Evolutionary conservation across 2,888 invertebrate genomes (phyloP), one percentile per base, ranked within the genome.

Genomic region (Euspilapteryx auroguttella): DNA sequence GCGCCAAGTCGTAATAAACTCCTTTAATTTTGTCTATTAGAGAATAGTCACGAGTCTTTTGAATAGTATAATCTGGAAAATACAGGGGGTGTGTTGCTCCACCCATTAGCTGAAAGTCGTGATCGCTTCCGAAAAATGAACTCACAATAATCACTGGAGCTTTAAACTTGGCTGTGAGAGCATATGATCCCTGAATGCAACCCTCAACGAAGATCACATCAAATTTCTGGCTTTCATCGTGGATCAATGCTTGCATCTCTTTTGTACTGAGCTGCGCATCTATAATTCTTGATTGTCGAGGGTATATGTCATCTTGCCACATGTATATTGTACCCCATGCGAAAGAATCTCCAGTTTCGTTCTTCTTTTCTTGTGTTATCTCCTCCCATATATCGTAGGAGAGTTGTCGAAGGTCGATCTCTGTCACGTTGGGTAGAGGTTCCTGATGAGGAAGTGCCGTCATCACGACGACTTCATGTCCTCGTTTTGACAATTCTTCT

Each of bases 361-460:
- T n/a, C 14, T 14, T 12, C n/a, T n/a, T 25, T 25, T 14, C 9
- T 14, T 9, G 14, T n/a, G n/a, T 10, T 14, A 14, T 25, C 15
- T 13, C 15, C 8, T 25, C 10, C 10, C 9, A 9, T 14, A 10
- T n/a, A 10, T 17, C 25, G 27, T 9, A n/a, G n/a, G 31, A 23
- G 7, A 31, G 8, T 3, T 31, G 24, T 3, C 14, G 12, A 0
- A 31, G 24, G 11, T 31, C 27, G n/a, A 31, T 31, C 12, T 27
- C 27, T n/a, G 31, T 31, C 12, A 31, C 12, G 13, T 31, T 31
- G 12, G 13, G 14, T 3, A 27, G 3, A 6, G 21, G 14, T 9
- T 31, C 14, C 15, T 31, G 9, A 12, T 27, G 27, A 34, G 38
- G 32, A 22, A 24, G 24, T 24, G 34, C 35, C 27, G 36, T 32